Evolutionary conservation across 64 coral and sea anemone species (phyloP).

Genomic region (Pachyseris speciosa): DNA sequence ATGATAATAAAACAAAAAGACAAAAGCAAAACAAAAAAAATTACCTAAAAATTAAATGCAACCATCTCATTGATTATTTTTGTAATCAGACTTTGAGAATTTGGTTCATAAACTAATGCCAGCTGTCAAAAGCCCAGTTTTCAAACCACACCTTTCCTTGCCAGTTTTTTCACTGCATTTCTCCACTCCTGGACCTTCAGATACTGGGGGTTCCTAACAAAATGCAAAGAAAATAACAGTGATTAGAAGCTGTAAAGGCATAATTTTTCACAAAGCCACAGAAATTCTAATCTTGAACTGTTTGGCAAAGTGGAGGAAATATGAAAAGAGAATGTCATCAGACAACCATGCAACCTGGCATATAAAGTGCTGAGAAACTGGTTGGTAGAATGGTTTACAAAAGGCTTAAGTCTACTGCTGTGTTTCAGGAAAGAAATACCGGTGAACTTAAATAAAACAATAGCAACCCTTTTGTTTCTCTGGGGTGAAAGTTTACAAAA

Average conservation of each 20-base stretch:
- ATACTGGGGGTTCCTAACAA: neutral
- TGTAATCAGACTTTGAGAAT: neutral
- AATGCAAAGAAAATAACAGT: neutral
- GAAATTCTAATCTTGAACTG: neutral
- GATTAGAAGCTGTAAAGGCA: neutral
- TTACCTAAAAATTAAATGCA: neutral
- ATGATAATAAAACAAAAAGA: neutral
- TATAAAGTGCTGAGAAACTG: neutral
- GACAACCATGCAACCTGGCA: neutral
- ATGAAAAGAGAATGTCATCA: neutral
- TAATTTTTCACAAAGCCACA: neutral
- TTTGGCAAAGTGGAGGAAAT: neutral
- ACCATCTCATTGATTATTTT: neutral
- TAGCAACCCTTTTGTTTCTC: too few species aligned
- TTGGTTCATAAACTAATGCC: neutral
- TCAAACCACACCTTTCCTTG: neutral
- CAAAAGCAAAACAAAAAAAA: neutral
- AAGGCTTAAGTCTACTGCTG: neutral
- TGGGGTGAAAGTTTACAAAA: too few species aligned
- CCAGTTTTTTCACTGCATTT: neutral
- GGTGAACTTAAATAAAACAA: too few species aligned
- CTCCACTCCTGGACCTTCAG: neutral
- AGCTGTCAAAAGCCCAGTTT: neutral
- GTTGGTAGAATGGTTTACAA: neutral
- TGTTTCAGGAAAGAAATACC: neutral